A percentile compares a stretch with the other conserved stretches of the same genome.
Conservation (phyloP, 2,113 vertebrate species). For the Apodemus sylvaticus region DNA sequence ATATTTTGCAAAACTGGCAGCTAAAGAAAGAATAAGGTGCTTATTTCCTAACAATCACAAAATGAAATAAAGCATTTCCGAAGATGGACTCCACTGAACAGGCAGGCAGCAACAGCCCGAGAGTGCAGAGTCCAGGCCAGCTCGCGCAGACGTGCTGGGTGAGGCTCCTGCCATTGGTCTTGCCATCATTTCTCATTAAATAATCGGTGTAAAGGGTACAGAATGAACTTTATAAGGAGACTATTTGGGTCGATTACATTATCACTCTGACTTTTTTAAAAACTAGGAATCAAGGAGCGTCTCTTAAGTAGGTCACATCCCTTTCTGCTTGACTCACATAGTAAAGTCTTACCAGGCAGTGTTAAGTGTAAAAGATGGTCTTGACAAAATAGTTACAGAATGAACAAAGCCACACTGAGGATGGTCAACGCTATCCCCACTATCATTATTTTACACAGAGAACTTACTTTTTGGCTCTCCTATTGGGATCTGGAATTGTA, state of each 20-base stretch:
- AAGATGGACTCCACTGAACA: constrained; percentile 31
- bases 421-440: constrained; percentile 49
- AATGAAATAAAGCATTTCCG: constrained; percentile 64
- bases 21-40: constrained; percentile 34
- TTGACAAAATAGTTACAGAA: constrained; percentile 8
- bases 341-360: constrained; percentile 34
- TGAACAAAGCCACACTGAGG: constrained; percentile 27
- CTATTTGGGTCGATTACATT: constrained; percentile 52
- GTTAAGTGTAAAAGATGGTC: constrained; percentile 8
- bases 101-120: constrained; percentile 51
- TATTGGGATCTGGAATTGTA: constrained; percentile 65
- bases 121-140: constrained; percentile 35
- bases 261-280: constrained; percentile 66
- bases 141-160: constrained; percentile 26
- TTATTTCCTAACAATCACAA: constrained; percentile 47
- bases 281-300: constrained; percentile 44
- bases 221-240: constrained; percentile 51
- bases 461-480: constrained; percentile 60
- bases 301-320: constrained; percentile 58
- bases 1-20: constrained; percentile 37
- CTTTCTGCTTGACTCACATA: constrained; percentile 36
- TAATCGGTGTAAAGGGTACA: constrained; percentile 55
- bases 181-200: constrained; percentile 70
- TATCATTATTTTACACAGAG: constrained; percentile 50
- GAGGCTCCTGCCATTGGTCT: constrained; percentile 59